phyloP scores from a whole-genome alignment of 2,888 invertebrate genomes.

The Mantis religiosa region DNA sequence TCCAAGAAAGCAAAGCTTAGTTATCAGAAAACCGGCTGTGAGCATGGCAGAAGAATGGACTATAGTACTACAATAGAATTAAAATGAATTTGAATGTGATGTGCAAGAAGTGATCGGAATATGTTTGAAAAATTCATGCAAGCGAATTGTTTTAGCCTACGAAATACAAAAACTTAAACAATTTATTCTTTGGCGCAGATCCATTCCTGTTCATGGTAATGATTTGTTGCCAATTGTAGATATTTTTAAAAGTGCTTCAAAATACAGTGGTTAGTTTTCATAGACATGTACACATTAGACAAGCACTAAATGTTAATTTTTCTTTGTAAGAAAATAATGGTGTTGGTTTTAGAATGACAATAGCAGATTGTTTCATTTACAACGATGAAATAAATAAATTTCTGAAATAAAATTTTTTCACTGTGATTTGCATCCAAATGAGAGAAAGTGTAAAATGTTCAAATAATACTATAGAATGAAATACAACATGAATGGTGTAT shows the following conservation, averaged over 20 bases:
- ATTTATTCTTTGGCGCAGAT: background rate
- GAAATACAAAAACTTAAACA: background rate
- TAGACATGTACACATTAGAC: background rate
- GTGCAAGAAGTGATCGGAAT: background rate
- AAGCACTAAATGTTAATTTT: background rate
- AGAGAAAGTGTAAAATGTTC: background rate
- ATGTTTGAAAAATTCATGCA: background rate
- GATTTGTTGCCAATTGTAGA: background rate
- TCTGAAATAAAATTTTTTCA: background rate
- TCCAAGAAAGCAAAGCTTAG: slow-evolving; percentile 62
- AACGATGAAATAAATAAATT: background rate
- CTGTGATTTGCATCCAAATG: background rate
- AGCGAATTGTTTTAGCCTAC: background rate
- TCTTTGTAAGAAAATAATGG: background rate
- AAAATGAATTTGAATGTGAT: background rate
- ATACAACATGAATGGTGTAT: background rate
- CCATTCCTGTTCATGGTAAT: background rate
- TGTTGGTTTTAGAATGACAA: background rate
- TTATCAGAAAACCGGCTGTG: slow-evolving; percentile 81
- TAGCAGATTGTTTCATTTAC: background rate
- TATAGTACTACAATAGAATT: slow-evolving; percentile 43
- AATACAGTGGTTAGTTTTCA: background rate
- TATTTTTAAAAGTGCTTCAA: background rate
- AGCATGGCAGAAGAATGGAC: slow-evolving; percentile 76
- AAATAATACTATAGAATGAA: background rate